These are phyloP conservation scores for Scytalopus superciliaris DNA, from an alignment of 2,113 vertebrate species.

Conservation along the genomic window DNA sequence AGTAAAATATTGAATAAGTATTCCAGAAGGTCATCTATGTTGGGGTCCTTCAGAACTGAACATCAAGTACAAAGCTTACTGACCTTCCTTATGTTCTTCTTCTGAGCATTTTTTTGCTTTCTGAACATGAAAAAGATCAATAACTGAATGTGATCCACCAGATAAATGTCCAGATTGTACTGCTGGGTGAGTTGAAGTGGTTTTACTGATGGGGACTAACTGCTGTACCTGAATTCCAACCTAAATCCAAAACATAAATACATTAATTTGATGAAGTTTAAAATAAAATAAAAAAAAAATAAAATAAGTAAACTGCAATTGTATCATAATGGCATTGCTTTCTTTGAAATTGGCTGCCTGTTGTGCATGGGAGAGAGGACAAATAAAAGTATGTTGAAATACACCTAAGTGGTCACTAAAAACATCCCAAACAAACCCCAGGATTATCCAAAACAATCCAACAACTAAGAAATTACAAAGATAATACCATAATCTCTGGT, in stretches of 20 bases:
- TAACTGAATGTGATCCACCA: conserved; percentile 79
- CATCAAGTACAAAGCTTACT: conserved; percentile 13
- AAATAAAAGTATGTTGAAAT: neutral
- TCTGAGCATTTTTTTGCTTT: conserved; percentile 62
- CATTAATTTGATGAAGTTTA: neutral
- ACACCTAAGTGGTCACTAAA: neutral
- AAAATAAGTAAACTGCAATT: neutral
- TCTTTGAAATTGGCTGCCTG: neutral
- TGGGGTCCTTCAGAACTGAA: neutral
- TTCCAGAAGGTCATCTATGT: neutral
- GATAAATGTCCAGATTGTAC: conserved; percentile 60
- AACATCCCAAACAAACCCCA: neutral
- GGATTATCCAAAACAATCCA: neutral
- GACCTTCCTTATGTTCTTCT: conserved; percentile 74
- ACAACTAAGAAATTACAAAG: neutral
- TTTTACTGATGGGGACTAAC: conserved; percentile 76
- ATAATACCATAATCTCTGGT: neutral
- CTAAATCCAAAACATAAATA: conserved; percentile 54
- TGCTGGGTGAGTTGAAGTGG: conserved; percentile 19
- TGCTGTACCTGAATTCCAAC: conserved; percentile 93
- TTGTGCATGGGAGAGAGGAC: neutral
- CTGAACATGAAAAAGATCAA: conserved; percentile 83
- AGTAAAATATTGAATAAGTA: neutral
- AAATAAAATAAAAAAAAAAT: neutral
- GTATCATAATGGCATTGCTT: neutral